A percentile compares a stretch with the other conserved stretches of the same genome.
These are phyloP conservation scores for Antitype chi DNA, from an alignment of 2,888 invertebrate species.

Conservation along the genomic window DNA sequence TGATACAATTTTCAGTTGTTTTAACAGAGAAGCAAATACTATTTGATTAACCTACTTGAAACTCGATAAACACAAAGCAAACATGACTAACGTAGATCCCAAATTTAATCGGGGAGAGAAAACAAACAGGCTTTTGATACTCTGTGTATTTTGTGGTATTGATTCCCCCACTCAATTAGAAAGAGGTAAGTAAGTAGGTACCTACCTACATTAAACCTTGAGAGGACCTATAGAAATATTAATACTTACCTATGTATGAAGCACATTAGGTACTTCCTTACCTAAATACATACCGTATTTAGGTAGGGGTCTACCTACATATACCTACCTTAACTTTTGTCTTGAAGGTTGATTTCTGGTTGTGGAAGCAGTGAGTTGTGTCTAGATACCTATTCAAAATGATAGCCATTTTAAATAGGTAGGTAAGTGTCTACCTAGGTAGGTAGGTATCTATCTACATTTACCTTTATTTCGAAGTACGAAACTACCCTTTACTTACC, in stretches of 20 bases:
- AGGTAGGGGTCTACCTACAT: not conserved
- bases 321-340: not conserved
- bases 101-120: conserved; percentile 17
- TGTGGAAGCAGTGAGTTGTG: not conserved
- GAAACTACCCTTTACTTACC: not conserved
- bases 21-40: conserved; percentile 9
- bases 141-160: no score
- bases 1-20: conserved; percentile 14
- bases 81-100: conserved; percentile 11
- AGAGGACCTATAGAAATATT: not conserved
- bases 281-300: no score
- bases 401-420: no score
- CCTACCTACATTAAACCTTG: no score
- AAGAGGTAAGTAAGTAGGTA: not conserved
- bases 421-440: no score
- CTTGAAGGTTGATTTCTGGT: not conserved
- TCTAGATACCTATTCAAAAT: not conserved
- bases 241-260: not conserved
- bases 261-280: not conserved
- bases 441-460: not conserved
- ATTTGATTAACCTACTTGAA: conserved; percentile 30
- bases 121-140: conserved; percentile 21
- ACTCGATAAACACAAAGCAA: conserved; percentile 31
- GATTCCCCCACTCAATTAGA: not conserved
- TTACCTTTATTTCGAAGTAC: not conserved